Evolutionary conservation across 1,140 invertebrate genomes (phyloP).

Genomic region (Cydia amplana): DNA sequence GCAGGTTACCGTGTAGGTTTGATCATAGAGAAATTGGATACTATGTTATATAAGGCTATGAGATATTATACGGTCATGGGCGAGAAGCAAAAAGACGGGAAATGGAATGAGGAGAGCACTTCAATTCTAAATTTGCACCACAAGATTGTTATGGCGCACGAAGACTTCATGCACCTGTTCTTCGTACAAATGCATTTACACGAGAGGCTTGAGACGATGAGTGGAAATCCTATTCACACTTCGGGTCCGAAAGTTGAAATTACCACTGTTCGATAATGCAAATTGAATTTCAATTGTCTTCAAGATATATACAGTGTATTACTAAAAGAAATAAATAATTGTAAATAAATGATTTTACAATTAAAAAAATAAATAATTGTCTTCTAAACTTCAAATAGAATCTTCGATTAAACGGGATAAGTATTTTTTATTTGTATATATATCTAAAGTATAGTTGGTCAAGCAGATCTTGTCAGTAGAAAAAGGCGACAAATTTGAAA

Average conservation of each 20-base stretch:
- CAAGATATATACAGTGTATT: no score
- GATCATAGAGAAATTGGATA: not conserved
- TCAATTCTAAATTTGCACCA: not conserved
- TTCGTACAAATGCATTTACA: not conserved
- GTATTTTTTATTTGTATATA: no score
- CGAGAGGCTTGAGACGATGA: not conserved
- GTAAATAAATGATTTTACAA: no score
- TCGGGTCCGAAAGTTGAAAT: not conserved
- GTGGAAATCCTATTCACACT: not conserved
- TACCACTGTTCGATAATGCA: no score
- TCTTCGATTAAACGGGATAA: no score
- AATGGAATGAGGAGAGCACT: not conserved
- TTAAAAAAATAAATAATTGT: no score
- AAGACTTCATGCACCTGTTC: not conserved
- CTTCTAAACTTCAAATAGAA: no score
- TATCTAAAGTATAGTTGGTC: no score
- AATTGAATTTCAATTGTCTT: no score
- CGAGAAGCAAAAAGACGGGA: not conserved
- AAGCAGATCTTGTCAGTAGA: no score
- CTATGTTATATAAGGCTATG: not conserved
- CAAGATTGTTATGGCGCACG: not conserved
- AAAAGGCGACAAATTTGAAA: no score
- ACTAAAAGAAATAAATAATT: no score
- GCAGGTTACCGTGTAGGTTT: not conserved
- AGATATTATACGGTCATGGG: not conserved